Evolutionary conservation across 2,888 invertebrate species (phyloP).

Genomic region (Xanthorhoe designata): DNA sequence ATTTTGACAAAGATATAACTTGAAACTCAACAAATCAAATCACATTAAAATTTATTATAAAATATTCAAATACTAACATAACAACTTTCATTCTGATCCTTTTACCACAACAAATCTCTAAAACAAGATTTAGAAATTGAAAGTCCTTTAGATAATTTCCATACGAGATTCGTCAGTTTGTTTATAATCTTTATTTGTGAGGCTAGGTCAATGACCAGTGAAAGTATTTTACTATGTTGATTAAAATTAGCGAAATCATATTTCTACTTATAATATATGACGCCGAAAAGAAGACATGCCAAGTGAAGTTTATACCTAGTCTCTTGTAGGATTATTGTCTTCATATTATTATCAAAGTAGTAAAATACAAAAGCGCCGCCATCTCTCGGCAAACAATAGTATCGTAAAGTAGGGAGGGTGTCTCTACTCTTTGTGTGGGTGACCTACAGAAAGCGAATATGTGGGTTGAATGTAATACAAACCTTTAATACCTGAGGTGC

Average conservation of each 20-base stretch:
- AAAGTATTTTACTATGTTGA: slow-evolving; percentile 31
- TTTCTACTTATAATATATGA: no score
- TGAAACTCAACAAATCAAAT: no score
- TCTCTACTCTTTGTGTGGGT: no score
- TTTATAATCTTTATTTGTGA: slow-evolving; percentile 24
- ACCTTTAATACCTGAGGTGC: no score
- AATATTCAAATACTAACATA: background rate
- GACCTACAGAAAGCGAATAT: no score
- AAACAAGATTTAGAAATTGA: slow-evolving; percentile 21
- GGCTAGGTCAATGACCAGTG: slow-evolving; percentile 23
- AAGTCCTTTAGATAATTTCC: slow-evolving; percentile 26
- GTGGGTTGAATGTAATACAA: no score
- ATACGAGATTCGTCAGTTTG: slow-evolving; percentile 39
- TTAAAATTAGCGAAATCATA: slow-evolving; percentile 1
- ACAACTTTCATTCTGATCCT: slow-evolving; percentile 9
- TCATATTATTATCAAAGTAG: no score
- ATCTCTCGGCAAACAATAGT: no score
- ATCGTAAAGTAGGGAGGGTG: background rate
- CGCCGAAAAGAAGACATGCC: no score
- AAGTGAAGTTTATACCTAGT: no score
- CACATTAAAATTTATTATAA: background rate
- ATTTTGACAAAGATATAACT: no score
- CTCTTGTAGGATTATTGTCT: no score
- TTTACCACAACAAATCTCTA: slow-evolving; percentile 1
- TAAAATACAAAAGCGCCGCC: background rate